Evolutionary conservation across 30 jellyfish, hydroid and myxozoan genomes (phyloP).

Genomic region (Aurelia aurita): DNA sequence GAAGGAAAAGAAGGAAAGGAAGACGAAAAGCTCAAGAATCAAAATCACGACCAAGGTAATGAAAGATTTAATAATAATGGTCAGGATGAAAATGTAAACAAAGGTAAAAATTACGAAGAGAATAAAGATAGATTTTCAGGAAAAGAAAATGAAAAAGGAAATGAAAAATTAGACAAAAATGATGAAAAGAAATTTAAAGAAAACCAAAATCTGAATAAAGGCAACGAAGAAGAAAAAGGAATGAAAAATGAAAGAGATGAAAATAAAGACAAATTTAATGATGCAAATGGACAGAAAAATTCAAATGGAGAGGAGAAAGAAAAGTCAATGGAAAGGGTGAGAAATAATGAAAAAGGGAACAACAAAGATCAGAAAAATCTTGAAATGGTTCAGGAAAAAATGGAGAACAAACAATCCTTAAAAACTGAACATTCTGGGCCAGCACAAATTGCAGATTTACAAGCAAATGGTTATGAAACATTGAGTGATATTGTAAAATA

Average conservation of each 20-base stretch:
- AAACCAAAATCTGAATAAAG: slow-evolving; percentile 6
- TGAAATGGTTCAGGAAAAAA: slow-evolving; percentile 12
- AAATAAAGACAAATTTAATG: not conserved
- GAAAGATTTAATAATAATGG: not conserved
- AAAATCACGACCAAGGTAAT: no score
- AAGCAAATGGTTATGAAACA: slow-evolving; percentile 64
- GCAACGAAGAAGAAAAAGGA: not conserved
- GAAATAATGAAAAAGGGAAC: not conserved
- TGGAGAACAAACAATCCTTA: slow-evolving; percentile 24
- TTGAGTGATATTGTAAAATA: slow-evolving; percentile 67
- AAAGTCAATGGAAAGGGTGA: slow-evolving; percentile 6
- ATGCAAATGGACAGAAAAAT: slow-evolving; percentile 1
- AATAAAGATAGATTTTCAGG: not conserved
- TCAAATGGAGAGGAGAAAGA: slow-evolving; percentile 2
- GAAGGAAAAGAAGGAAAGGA: slow-evolving; percentile 1
- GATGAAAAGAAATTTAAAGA: slow-evolving; percentile 11
- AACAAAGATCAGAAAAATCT: slow-evolving; percentile 16
- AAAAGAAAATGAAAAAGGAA: slow-evolving; percentile 21
- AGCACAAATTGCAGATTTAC: slow-evolving; percentile 58
- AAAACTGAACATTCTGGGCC: slow-evolving; percentile 40
- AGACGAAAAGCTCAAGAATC: not conserved
- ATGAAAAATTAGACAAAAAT: slow-evolving; percentile 14
- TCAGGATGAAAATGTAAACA: not conserved
- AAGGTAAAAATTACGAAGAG: not conserved
- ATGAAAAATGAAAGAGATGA: not conserved